Conservation (phyloP, 2,113 vertebrate genomes). For the Channa maculata region DNA sequence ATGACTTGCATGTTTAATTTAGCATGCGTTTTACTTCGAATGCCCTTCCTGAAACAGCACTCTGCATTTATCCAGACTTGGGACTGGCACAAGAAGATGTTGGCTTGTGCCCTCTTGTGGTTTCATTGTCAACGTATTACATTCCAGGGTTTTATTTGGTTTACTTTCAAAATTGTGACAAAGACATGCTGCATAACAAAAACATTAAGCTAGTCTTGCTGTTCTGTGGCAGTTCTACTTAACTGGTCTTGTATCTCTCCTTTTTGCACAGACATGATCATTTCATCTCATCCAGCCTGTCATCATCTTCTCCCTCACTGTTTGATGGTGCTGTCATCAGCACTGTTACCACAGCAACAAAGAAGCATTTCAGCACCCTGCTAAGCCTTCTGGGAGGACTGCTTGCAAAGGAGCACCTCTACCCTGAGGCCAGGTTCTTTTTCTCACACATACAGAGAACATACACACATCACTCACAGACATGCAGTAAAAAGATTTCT, state of each 20-base stretch:
- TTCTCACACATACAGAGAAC: too few species aligned
- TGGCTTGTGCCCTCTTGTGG: too few species aligned
- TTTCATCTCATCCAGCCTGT: slow-evolving; percentile 98
- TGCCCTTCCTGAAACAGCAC: too few species aligned
- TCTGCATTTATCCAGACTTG: too few species aligned
- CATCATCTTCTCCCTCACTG: slow-evolving; percentile 94
- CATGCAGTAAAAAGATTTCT: too few species aligned
- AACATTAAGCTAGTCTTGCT: not conserved
- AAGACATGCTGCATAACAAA: too few species aligned
- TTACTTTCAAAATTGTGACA: too few species aligned
- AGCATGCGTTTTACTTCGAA: too few species aligned
- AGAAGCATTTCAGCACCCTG: slow-evolving; percentile 96
- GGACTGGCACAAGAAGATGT: too few species aligned
- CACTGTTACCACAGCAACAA: slow-evolving; percentile 98
- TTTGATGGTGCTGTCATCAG: slow-evolving; percentile 98
- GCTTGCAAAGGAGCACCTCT: slow-evolving; percentile 92
- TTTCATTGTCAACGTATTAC: too few species aligned
- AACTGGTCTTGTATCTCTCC: not conserved
- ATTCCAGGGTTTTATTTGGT: not conserved
- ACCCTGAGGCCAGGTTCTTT: slow-evolving; percentile 89
- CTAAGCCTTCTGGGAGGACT: slow-evolving; percentile 91
- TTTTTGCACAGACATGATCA: slow-evolving; percentile 90
- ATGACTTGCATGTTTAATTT: too few species aligned
- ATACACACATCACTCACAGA: too few species aligned
- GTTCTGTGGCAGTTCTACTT: not conserved